Base-by-base conservation (phyloP, 2,888 invertebrate species). In the Polydrusus tereticollis region DNA sequence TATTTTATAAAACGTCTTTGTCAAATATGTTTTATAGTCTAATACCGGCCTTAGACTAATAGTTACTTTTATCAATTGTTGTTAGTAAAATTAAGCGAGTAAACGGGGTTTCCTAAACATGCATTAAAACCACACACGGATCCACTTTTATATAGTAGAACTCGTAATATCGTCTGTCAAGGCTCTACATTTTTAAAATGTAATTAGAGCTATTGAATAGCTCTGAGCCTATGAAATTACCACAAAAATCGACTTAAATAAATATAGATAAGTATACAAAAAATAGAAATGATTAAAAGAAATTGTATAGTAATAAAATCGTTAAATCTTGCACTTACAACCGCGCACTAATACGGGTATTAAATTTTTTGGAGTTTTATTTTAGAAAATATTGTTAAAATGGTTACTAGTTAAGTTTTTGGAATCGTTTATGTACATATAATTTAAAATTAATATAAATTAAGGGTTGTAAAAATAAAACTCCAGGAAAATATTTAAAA, bases 271-370 rank as follows among this genome's bases (percentile, higher is more conserved):
- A 38, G 4, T 43, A 16, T 55, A 36, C 20, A 58, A 10, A 59
- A 59, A 43, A 33, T 58, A 29, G 29, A 21, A n/a, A 29, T 26
- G 14, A 21, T 20, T 33, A 23, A 45, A 66, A 21, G 18, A 41
- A 38, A 58, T 55, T 66, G 45, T 36, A 41, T 66, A 67, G 67
- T 16, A 21, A 47, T 47, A 41, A 67, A 60, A 50, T 72, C 64
- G 63, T 68, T 72, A 64, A 68, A 66, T 47, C 16, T 38, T 73
- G 73, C 73, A 73, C 73, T 69, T 65, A 65, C 69, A 73, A 59
- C 21, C 47, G 66, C 52, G 73, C 73, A 73, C 73, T 65, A 69
- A 69, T 73, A 73, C 73, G 73, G 73, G 73, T 73, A 73, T 64
- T 21, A 21, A 58, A 47, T 21, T 33, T 55, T 50, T 52, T 69